Base-by-base conservation (phyloP, 2,888 invertebrate species). In the Scaptodrosophila latifasciaeformis region DNA sequence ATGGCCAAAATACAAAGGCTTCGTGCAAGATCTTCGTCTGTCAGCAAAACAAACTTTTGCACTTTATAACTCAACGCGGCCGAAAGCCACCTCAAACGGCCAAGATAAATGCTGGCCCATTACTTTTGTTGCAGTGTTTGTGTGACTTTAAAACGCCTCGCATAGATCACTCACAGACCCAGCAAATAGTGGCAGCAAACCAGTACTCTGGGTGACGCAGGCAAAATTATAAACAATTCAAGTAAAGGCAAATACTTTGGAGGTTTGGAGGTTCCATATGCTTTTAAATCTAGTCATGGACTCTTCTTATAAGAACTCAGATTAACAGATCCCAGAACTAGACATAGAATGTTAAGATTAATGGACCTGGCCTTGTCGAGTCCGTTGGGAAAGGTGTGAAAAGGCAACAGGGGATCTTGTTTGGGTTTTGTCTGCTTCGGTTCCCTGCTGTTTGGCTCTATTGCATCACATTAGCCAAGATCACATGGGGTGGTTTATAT, bases 21-120 rank as follows among this genome's bases (percentile, higher is more conserved):
- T 7, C 7, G 24, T 3, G 24, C 3, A 24, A 24, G 24, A 7
- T 3, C 24, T 24, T 24, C 4, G 15, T 10, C 62, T 59, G 60
- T 59, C 46, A 10, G 18, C 37, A 52, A 54, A 56, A 55, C 64
- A 43, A 48, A 54, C 34, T 39, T 48, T 51, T 35, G 46, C 55
- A 49, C 40, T 52, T 63, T 48, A 56, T 29, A 37, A 29, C 51
- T 30, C 49, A 56, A 35, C 29, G 19, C 10, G 24, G 3, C 10
- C 29, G 21, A 2, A 12, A 24, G 34, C 34, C 13, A 15, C 34
- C 10, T 46, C 27, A 43, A 46, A 42, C 42, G 13, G 44, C 31
- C 31, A 6, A 44, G 44, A 39, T 19, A 43, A 37, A 48, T 44
- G 44, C 35, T 17, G 37, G 15, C 37, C 13, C 10, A 13, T 13